phyloP scores from a whole-genome alignment of 2,888 invertebrate species.

The Ecliptopera silaceata region DNA sequence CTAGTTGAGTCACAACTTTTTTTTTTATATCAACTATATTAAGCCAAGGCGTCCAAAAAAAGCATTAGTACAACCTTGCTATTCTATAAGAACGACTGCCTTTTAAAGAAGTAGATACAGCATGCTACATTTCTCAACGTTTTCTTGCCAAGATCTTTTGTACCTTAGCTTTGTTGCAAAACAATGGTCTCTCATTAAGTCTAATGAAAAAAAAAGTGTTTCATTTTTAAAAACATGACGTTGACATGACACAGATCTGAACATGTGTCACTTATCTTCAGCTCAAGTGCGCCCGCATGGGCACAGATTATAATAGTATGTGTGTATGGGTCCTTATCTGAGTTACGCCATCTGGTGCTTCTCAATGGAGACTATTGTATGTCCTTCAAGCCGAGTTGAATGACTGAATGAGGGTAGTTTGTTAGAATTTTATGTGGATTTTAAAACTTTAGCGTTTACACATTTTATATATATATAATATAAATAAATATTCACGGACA shows the following conservation, averaged over 20 bases:
- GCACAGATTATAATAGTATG: slow-evolving; percentile 18
- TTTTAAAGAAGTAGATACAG: background rate
- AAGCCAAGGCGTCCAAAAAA: no score
- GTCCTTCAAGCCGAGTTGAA: slow-evolving; percentile 22
- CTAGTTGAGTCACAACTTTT: no score
- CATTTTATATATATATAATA: no score
- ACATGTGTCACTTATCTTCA: slow-evolving; percentile 43
- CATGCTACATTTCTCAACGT: slow-evolving; percentile 4
- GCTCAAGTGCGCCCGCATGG: slow-evolving; percentile 45
- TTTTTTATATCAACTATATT: no score
- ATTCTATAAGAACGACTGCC: background rate
- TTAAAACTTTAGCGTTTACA: no score
- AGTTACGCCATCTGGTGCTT: slow-evolving; percentile 44
- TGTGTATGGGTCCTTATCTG: slow-evolving; percentile 41
- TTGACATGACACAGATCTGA: slow-evolving; percentile 31
- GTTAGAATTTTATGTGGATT: slow-evolving; percentile 15
- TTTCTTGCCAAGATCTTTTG: slow-evolving; percentile 18
- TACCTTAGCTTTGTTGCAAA: slow-evolving; percentile 23
- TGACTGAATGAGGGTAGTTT: slow-evolving; percentile 27
- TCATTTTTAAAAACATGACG: slow-evolving; percentile 26
- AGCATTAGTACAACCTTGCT: background rate
- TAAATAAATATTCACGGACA: no score
- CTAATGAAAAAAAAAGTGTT: slow-evolving; percentile 29
- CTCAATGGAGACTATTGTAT: slow-evolving; percentile 40
- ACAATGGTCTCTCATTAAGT: slow-evolving; percentile 25